Evolutionary conservation across 2,797 vertebrate species (phyloP).

Genomic region (Malacoraja senta): DNA sequence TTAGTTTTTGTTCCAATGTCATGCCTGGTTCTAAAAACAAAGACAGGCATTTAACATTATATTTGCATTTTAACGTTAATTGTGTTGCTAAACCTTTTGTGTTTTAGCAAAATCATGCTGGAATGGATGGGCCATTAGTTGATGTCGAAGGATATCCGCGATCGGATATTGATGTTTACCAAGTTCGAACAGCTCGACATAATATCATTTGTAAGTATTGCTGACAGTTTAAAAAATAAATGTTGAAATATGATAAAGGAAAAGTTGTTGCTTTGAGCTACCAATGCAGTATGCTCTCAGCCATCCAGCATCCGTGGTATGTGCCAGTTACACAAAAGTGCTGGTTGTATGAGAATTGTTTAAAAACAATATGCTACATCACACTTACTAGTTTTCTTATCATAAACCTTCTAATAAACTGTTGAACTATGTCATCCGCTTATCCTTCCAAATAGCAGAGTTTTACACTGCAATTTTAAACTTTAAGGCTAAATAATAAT

Average conservation of each 20-base stretch:
- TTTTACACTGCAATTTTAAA: no score
- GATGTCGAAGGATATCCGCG: conserved; percentile 82
- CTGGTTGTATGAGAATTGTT: no score
- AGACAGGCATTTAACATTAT: no score
- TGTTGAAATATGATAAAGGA: neutral
- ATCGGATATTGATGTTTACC: conserved; percentile 79
- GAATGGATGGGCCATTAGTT: conserved; percentile 69
- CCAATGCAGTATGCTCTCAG: neutral
- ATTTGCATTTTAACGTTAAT: neutral
- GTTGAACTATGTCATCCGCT: no score
- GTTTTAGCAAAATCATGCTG: conserved; percentile 74
- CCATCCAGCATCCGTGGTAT: no score
- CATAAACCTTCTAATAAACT: no score
- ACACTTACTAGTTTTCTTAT: no score
- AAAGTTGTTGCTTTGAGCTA: neutral
- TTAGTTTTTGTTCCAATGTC: neutral
- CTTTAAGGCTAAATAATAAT: no score
- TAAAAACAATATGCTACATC: no score
- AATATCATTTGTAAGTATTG: conserved; percentile 77
- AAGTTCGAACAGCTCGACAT: conserved; percentile 80
- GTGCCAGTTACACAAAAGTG: no score
- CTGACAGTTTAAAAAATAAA: neutral
- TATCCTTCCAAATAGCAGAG: no score
- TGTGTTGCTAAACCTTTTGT: conserved; percentile 29
- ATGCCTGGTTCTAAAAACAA: no score